Evolutionary conservation across 1,140 invertebrate species (phyloP), one percentile per base, ranked within the genome.

Genomic region (Goniozus legneri): DNA sequence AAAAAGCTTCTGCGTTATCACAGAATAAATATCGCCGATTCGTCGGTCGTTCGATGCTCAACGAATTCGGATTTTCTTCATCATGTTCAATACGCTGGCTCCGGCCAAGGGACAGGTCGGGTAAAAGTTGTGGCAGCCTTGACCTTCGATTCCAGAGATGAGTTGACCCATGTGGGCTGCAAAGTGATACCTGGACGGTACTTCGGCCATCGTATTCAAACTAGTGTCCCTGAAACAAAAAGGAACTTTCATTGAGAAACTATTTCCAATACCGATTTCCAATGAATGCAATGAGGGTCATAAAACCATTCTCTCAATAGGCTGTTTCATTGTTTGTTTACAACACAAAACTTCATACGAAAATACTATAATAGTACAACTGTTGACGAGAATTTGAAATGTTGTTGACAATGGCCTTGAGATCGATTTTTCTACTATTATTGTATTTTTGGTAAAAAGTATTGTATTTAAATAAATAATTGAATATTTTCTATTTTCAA

Each of bases 141-240:
- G 81, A 55, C 83, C 83, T 58, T 86, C 84, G 8, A 86, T 69
- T 8, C 83, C 84, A 22, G 82, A 76, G 31, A 89, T 82, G 34
- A 89, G 69, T 71, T 89, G 86, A 42, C 87, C 87, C 87, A 89
- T 89, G 64, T 89, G 87, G 4, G 87, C 86, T 1, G 86, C 87
- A 65, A 87, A 89, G 66, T 89, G 86, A 69, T 88, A 89, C 59
- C 83, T 84, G 16, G 86, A 88, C 0, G 85, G 79, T 18, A 85
- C 75, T 71, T 82, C 80, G 8, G 80, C 80, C 52, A 81, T 79
- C 3, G 76, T 79, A 31, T 74, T 77, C 38, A 83, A 67, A 45
- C 79, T 83, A 10, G 82, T 83, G 47, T 83, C 81, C 52, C 82
- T 84, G 71, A 40, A 70, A 75, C 50, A 27, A 53, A 58, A 47